Conservation (phyloP, 1,140 invertebrate species). For the Trichonephila clavata region DNA sequence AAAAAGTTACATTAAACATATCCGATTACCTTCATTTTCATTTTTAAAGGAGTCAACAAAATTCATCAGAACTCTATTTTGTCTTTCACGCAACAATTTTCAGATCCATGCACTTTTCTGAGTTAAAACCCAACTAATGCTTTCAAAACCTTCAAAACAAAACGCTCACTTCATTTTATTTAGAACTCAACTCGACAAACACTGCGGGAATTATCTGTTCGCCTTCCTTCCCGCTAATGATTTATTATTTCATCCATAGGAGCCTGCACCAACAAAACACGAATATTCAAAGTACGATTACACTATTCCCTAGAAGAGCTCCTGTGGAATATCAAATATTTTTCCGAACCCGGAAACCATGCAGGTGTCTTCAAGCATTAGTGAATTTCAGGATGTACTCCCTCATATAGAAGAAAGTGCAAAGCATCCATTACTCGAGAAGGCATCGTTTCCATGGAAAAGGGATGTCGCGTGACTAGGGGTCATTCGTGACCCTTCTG, state of each 20-base stretch:
- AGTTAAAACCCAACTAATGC: too few species aligned
- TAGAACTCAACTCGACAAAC: not conserved
- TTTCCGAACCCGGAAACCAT: slow-evolving; percentile 4
- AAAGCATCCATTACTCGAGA: slow-evolving; percentile 41
- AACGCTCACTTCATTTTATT: not conserved
- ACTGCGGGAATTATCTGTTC: not conserved
- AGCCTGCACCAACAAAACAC: not conserved
- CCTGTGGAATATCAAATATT: slow-evolving; percentile 37
- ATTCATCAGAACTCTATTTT: too few species aligned
- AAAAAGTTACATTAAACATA: too few species aligned
- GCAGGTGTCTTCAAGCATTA: slow-evolving; percentile 49
- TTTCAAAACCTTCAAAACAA: not conserved
- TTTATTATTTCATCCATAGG: not conserved
- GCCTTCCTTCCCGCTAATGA: not conserved
- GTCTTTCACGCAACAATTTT: too few species aligned
- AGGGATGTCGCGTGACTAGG: slow-evolving; percentile 40
- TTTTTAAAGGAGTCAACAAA: too few species aligned
- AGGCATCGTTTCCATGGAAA: slow-evolving; percentile 28
- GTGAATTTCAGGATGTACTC: slow-evolving; percentile 11
- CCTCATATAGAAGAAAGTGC: slow-evolving; percentile 6
- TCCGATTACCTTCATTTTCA: too few species aligned
- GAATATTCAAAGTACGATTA: slow-evolving; percentile 15
- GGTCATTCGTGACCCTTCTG: slow-evolving; percentile 12
- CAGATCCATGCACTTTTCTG: too few species aligned
- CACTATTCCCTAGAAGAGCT: not conserved